A percentile compares a stretch with the other conserved stretches of the same genome.
These are phyloP conservation scores for Telmatherina bonti DNA, from an alignment of 2,797 vertebrate genomes.

Conservation along the genomic window DNA sequence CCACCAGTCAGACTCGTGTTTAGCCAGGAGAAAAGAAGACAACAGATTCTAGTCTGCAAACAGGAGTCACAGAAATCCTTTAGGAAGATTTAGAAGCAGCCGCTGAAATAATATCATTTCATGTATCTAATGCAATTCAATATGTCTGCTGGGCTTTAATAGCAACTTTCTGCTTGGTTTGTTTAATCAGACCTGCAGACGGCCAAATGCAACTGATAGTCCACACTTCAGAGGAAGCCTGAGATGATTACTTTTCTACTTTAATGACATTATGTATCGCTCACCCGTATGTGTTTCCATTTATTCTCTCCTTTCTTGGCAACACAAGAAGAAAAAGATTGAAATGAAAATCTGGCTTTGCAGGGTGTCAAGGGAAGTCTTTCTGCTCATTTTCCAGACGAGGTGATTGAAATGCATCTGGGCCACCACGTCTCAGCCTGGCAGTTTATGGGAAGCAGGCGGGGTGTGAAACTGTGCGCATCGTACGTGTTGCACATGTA, in stretches of 20 bases:
- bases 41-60: background rate
- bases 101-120: slow-evolving; percentile 28
- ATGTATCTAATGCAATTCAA: slow-evolving; percentile 56
- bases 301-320: slow-evolving; percentile 29
- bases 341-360: slow-evolving; percentile 45
- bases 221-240: slow-evolving; percentile 50
- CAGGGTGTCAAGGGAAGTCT: slow-evolving; percentile 33
- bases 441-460: slow-evolving; percentile 7
- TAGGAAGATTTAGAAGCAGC: slow-evolving; percentile 14
- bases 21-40: background rate
- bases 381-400: slow-evolving; percentile 26
- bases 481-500: background rate
- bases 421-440: slow-evolving; percentile 11
- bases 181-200: slow-evolving; percentile 60
- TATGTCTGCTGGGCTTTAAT: slow-evolving; percentile 39
- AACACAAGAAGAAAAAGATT: slow-evolving; percentile 30
- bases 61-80: slow-evolving; percentile 13
- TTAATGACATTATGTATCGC: slow-evolving; percentile 55
- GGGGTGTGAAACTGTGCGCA: background rate
- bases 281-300: slow-evolving; percentile 36
- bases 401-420: slow-evolving; percentile 57
- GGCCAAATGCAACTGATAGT: slow-evolving; percentile 46
- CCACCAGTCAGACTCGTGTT: background rate
- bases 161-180: slow-evolving; percentile 41
- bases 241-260: slow-evolving; percentile 61